phyloP scores from a whole-genome alignment of 2,888 invertebrate genomes.

The Andricus quercusramuli region DNA sequence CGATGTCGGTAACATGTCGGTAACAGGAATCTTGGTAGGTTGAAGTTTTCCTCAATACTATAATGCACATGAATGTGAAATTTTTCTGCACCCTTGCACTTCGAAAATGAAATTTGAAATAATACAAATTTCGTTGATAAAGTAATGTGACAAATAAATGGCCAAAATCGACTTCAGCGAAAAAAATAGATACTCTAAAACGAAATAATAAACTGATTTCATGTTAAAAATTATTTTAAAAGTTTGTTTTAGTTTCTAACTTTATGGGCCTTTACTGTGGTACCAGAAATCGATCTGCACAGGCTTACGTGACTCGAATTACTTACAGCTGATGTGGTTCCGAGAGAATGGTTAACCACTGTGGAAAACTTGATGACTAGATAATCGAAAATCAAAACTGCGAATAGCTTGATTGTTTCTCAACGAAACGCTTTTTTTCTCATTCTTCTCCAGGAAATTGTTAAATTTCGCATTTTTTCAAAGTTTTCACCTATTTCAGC shows the following conservation, averaged over 20 bases:
- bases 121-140: too few relatives aligned
- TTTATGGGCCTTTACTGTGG: neutral
- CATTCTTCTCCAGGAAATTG: neutral
- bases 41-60: too few relatives aligned
- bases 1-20: too few relatives aligned
- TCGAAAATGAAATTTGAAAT: too few relatives aligned
- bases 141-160: too few relatives aligned
- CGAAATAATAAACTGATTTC: too few relatives aligned
- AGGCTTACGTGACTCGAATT: constrained; percentile 51
- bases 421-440: neutral
- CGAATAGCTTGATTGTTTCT: neutral
- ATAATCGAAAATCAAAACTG: constrained; percentile 40
- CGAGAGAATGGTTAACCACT: constrained; percentile 59
- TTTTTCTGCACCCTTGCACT: too few relatives aligned
- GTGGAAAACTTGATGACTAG: constrained; percentile 55
- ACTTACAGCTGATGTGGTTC: constrained; percentile 59
- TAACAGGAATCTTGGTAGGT: too few relatives aligned
- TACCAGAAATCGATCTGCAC: neutral
- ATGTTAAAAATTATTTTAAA: neutral
- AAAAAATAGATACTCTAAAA: too few relatives aligned
- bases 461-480: neutral
- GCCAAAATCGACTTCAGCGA: too few relatives aligned
- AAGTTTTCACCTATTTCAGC: too few relatives aligned
- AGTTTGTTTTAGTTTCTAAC: neutral
- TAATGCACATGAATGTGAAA: too few relatives aligned